These are phyloP conservation scores for Phortica magna DNA, from an alignment of 2,888 invertebrate species.

Conservation along the genomic window DNA sequence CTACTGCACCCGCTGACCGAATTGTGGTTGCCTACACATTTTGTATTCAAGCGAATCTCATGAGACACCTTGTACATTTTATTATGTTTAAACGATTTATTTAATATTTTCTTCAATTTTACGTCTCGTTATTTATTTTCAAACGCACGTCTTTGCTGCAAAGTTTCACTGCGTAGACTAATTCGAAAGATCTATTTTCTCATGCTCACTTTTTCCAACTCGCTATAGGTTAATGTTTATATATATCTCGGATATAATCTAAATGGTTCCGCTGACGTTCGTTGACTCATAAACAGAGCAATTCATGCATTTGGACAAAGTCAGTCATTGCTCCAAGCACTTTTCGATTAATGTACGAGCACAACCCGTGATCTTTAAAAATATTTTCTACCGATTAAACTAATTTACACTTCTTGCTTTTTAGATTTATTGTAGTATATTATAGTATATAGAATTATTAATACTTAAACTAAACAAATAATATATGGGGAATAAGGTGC, in stretches of 20 bases:
- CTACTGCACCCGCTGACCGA: constrained; percentile 45
- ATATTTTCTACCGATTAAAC: background rate
- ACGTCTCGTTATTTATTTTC: background rate
- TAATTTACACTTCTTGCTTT: background rate
- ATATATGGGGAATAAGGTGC: background rate
- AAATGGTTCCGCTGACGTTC: too few species aligned
- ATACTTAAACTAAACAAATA: constrained; percentile 12
- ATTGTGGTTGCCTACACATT: constrained; percentile 42
- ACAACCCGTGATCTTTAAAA: too few species aligned
- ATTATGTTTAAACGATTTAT: background rate
- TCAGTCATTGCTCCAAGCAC: too few species aligned
- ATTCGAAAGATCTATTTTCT: background rate
- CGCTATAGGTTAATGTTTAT: background rate
- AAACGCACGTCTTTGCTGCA: constrained; percentile 4
- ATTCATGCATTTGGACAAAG: too few species aligned
- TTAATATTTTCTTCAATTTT: background rate
- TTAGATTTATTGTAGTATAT: background rate
- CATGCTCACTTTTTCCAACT: background rate
- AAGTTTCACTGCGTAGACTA: background rate
- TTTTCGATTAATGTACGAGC: too few species aligned
- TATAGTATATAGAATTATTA: constrained; percentile 15
- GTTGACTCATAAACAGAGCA: too few species aligned
- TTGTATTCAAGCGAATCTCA: constrained; percentile 74
- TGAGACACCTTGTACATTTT: constrained; percentile 76
- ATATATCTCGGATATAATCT: background rate